A percentile compares a stretch with the other conserved stretches of the same genome.
Evolutionary conservation across 1,140 invertebrate species (phyloP).

Genomic region (Euwallacea fornicatus): DNA sequence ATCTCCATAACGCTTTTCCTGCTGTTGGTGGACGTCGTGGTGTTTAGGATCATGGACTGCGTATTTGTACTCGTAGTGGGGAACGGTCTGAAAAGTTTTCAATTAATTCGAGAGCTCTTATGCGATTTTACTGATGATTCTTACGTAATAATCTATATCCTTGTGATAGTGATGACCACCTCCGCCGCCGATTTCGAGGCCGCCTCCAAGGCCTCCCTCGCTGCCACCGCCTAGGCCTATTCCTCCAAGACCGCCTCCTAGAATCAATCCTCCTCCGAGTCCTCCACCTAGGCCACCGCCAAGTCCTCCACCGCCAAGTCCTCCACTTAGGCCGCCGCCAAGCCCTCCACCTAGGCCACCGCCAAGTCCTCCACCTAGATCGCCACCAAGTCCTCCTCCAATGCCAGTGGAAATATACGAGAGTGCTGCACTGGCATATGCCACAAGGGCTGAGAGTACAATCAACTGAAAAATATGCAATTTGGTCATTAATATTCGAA

Average conservation of each 20-base stretch:
- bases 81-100: slow-evolving; percentile 6
- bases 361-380: slow-evolving; percentile 6
- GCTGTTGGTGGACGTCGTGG: slow-evolving; percentile 19
- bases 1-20: slow-evolving; percentile 23
- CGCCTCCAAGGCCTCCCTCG: neutral
- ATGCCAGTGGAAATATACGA: neutral
- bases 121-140: neutral
- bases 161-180: slow-evolving; percentile 14
- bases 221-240: neutral
- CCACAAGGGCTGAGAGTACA: slow-evolving; percentile 18
- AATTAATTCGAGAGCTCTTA: neutral
- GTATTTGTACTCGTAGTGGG: slow-evolving; percentile 21
- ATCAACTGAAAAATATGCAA: slow-evolving; percentile 15
- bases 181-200: neutral
- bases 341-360: slow-evolving; percentile 5
- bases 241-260: neutral
- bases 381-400: slow-evolving; percentile 5
- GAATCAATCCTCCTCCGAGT: neutral
- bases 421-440: slow-evolving; percentile 16
- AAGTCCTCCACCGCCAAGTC: neutral
- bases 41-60: slow-evolving; percentile 17
- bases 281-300: slow-evolving; percentile 13
- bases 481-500: neutral
- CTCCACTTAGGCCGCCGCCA: neutral
- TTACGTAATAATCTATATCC: slow-evolving; percentile 27